Conservation (phyloP, 2,797 vertebrate genomes). For the Halcyon chelicuti region DNA sequence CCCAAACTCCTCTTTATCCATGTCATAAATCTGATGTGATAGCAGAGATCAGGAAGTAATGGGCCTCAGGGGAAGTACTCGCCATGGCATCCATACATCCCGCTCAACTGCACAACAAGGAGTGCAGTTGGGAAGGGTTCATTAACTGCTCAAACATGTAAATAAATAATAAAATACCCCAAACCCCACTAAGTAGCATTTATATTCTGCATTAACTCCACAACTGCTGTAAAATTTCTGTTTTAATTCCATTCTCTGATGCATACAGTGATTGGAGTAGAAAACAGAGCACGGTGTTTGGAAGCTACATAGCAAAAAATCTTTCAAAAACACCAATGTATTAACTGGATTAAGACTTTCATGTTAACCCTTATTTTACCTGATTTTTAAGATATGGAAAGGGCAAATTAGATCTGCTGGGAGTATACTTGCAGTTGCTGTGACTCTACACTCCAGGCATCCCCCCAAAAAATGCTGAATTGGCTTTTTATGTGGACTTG, state of each 20-base stretch:
- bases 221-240: background rate
- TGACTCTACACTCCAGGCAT: background rate
- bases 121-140: background rate
- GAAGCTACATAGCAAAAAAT: background rate
- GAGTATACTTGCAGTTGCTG: background rate
- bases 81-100: background rate
- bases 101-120: background rate
- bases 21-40: background rate
- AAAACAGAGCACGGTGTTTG: background rate
- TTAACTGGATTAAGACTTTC: background rate
- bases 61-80: background rate
- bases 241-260: background rate
- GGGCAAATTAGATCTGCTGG: background rate
- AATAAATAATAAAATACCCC: background rate
- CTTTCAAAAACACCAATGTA: background rate
- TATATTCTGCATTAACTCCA: background rate
- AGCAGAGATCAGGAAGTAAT: background rate
- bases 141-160: background rate
- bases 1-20: constrained; percentile 14
- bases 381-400: background rate
- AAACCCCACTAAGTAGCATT: background rate
- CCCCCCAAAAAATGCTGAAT: background rate
- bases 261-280: background rate
- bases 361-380: background rate
- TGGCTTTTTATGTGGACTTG: background rate